Conservation (phyloP, 2,888 invertebrate species). For the Tholera decimalis region DNA sequence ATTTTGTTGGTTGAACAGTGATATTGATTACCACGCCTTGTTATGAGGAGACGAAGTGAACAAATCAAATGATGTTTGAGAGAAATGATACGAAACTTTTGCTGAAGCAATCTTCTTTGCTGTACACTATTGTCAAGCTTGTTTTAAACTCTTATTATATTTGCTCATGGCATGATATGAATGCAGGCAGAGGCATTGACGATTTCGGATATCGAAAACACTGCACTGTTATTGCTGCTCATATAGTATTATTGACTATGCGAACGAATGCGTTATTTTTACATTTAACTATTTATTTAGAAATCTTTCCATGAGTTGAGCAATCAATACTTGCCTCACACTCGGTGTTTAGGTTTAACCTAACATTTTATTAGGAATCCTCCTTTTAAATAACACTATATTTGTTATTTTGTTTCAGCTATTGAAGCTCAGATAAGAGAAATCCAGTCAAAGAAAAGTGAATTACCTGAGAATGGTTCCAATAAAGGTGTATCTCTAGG, state of each 20-base stretch:
- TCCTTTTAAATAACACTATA: not conserved
- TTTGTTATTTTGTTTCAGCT: slow-evolving; percentile 91
- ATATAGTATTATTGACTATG: not conserved
- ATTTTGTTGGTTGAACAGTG: slow-evolving; percentile 5
- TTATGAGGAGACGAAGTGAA: not conserved
- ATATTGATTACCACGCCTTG: slow-evolving; percentile 57
- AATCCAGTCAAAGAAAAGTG: slow-evolving; percentile 97
- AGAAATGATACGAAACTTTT: not conserved
- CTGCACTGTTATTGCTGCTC: not conserved
- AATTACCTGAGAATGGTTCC: slow-evolving; percentile 92
- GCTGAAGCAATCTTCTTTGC: not conserved
- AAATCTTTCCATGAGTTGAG: not conserved
- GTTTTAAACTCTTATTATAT: too few species aligned
- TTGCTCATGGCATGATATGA: too few species aligned
- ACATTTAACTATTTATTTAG: not conserved
- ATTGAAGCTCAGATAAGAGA: slow-evolving; percentile 98
- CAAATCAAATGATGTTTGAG: not conserved
- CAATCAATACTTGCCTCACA: not conserved
- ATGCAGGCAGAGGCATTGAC: too few species aligned
- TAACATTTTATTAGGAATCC: not conserved
- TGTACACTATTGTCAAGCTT: not conserved
- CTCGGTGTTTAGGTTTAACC: not conserved
- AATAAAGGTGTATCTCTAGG: slow-evolving; percentile 97
- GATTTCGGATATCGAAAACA: not conserved
- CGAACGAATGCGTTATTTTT: not conserved